Evolutionary conservation across 2,888 invertebrate genomes (phyloP), one percentile per base, ranked within the genome.

Genomic region (Apotomis capreana): DNA sequence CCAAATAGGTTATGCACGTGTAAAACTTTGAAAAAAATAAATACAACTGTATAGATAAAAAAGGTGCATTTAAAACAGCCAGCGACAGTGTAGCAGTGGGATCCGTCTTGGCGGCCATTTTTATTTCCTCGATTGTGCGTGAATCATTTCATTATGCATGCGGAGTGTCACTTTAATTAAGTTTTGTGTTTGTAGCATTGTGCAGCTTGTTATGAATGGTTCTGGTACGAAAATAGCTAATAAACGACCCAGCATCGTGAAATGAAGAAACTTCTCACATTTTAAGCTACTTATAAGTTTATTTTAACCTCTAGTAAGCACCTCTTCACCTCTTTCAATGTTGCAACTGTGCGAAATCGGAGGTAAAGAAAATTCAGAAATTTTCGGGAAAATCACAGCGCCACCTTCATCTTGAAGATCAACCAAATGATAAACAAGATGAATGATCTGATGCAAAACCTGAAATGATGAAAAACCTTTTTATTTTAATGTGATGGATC

Each of bases 81-180:
- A 68, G 60, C 51, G 51, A 15, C 62, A 72, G 72, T 59, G 65
- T 44, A 40, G 12, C 62, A 72, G 72, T 59, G 65, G 64, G 62
- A 54, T 74, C 63, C 70, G 63, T 69, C 70, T 54, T 71, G 70
- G 70, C 75, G 71, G 73, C 69, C 73, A 73, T 74, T 78, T 76
- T 78, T 76, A 76, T 79, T 81, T 82, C 80, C 78, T 78, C 78
- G 79, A 79, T 81, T 80, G 79, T 83, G 84, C 86, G 85, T 89
- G 89, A 89, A 89, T 90, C 89, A 89, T 90, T 89, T 88, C 89
- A 89, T 89, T 89, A 89, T 90, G 87, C 88, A 87, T 86, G 86
- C 86, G 81, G 83, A 87, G 88, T 90, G 90, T 91, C 91, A 90
- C 79, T 87, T 89, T 89, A 91, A 91, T 91, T 91, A 91, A 90